A percentile compares a stretch with the other conserved stretches of the same genome.
These are phyloP conservation scores for Sycophaga agraensis DNA, from an alignment of 1,140 invertebrate genomes.

Conservation along the genomic window DNA sequence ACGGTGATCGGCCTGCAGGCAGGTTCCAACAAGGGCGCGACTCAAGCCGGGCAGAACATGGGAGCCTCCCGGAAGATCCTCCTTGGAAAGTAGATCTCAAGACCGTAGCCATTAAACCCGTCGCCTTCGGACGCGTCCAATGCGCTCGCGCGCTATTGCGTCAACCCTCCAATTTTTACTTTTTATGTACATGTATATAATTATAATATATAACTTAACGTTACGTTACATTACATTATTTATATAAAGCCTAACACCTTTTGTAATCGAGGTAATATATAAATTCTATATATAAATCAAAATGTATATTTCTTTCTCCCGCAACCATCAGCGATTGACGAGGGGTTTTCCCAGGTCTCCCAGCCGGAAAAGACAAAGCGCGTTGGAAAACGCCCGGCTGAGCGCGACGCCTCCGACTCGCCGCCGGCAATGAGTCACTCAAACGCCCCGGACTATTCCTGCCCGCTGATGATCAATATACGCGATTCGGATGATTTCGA, in stretches of 20 bases:
- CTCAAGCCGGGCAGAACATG: conserved; percentile 86
- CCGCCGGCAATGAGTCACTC: too few species aligned
- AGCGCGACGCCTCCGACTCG: too few species aligned
- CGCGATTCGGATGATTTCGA: too few species aligned
- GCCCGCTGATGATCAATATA: too few species aligned
- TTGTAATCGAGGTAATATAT: conserved; percentile 45
- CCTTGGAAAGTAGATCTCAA: conserved; percentile 69
- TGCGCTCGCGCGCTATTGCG: not conserved
- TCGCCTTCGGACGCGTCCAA: not conserved
- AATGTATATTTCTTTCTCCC: too few species aligned
- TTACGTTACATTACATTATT: conserved; percentile 37
- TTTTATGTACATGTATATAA: conserved; percentile 40
- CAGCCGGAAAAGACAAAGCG: too few species aligned
- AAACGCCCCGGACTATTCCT: too few species aligned
- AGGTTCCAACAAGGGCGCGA: conserved; percentile 87
- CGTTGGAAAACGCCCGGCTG: too few species aligned
- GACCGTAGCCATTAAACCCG: not conserved
- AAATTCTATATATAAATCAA: conserved; percentile 21
- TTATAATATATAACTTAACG: conserved; percentile 16
- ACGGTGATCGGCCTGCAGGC: conserved; percentile 88
- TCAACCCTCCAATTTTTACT: conserved; percentile 24
- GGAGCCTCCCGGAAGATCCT: conserved; percentile 85
- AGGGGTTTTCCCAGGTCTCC: too few species aligned
- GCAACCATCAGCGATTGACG: too few species aligned
- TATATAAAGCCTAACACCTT: too few species aligned